Base-by-base conservation (phyloP, 1,140 invertebrate genomes). In the Telenomus remus region DNA sequence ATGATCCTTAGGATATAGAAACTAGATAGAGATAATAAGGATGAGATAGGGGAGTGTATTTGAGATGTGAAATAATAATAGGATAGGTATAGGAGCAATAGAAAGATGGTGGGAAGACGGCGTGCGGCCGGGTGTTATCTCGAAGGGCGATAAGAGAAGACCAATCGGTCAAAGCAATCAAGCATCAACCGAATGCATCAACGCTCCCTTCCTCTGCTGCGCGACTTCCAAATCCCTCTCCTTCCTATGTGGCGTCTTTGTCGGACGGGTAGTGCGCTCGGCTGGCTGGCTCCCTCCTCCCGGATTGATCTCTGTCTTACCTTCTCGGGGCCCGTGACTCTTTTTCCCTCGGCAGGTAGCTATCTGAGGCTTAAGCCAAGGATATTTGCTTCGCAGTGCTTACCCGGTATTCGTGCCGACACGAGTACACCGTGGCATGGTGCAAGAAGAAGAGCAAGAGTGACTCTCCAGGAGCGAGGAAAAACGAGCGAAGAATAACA, bases 301-400 rank as follows among this genome's bases (percentile, higher is more conserved):
- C 60, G 35, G 59, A 8, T 60, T 59, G 50, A 27, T 73, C 61
- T 61, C 64, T 59, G 13, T 75, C 59, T 14, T 47, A 59, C 72
- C 44, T 43, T 34, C 54, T 34, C 64, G 27, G 61, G 66, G 39
- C 49, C 54, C 63, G 61, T 63, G 66, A 56, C 74, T 61, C 56
- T 78, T 71, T 66, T 68, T 74, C 72, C 68, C 60, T 74, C 59
- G 51, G 54, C 59, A 68, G 66, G 70, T 61, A 74, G 71, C 56
- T 61, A 76, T 80, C 72, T 60, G 51, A 61, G 44, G 71, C 65
- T 48, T 47, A 59, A 68, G 56, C 69, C 77, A 79, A 77, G 72
- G 78, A 75, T 79, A 75, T 69, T 77, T 73, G 61, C 68, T 75
- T 76, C 66, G 74, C 81, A 79, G 81, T 82, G 77, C 72, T 82